These are phyloP conservation scores for Penaeus japonicus DNA, from an alignment of 1,140 invertebrate genomes.

Conservation along the genomic window DNA sequence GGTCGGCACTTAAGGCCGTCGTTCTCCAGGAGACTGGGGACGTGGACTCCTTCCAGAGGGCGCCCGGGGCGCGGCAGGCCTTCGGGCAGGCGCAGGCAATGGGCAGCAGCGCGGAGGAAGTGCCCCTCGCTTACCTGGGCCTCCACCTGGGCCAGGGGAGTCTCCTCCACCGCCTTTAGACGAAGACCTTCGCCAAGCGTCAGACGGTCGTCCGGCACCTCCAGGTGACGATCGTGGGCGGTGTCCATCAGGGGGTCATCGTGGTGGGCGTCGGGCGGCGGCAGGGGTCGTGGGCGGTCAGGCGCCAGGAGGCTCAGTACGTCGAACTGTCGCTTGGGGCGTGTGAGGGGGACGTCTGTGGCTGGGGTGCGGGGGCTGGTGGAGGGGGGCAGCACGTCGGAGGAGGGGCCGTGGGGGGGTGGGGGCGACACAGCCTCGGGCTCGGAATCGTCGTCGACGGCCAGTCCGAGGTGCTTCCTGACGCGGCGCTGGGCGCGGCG, in stretches of 20 bases:
- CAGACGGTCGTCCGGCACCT: neutral
- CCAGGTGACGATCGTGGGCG: neutral
- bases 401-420: conserved; percentile 65
- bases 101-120: neutral
- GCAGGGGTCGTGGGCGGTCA: conserved; percentile 62
- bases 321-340: conserved; percentile 86
- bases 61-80: neutral
- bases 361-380: conserved; percentile 59
- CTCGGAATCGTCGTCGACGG: conserved; percentile 92
- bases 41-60: neutral
- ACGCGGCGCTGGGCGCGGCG: conserved; percentile 96
- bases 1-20: neutral
- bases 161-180: neutral
- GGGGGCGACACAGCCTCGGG: conserved; percentile 83
- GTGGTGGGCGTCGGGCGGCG: neutral
- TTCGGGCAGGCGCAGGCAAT: neutral
- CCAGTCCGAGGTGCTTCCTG: conserved; percentile 94
- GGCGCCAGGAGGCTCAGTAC: conserved; percentile 90
- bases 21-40: neutral
- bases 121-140: neutral
- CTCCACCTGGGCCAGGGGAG: neutral
- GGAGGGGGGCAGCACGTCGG: conserved; percentile 31
- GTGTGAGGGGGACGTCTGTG: neutral
- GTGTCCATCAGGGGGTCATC: neutral
- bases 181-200: neutral